Evolutionary conservation across 2,888 invertebrate species (phyloP).

Genomic region (Epinotia brunnichana): DNA sequence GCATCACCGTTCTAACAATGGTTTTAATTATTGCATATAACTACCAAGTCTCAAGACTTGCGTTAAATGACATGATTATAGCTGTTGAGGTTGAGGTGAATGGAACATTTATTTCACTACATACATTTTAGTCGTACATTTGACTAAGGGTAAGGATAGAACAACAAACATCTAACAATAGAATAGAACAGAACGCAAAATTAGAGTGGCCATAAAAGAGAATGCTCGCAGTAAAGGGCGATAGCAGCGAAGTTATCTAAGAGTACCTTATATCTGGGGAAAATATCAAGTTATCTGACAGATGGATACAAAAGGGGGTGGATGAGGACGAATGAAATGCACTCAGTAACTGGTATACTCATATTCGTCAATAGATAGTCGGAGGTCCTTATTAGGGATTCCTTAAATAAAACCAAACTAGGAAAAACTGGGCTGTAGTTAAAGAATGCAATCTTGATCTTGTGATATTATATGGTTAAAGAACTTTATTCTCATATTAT

Average conservation of each 20-base stretch:
- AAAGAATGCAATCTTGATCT: no score
- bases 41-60: background rate
- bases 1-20: background rate
- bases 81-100: background rate
- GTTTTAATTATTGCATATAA: background rate
- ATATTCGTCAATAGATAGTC: background rate
- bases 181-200: slow-evolving; percentile 16
- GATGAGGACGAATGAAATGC: background rate
- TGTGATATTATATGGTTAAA: no score
- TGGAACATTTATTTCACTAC: slow-evolving; percentile 16
- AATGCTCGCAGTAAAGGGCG: slow-evolving; percentile 18
- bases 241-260: slow-evolving; percentile 22
- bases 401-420: background rate
- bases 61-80: background rate
- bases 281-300: slow-evolving; percentile 26
- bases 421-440: no score
- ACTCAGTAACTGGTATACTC: background rate
- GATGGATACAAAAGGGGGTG: slow-evolving; percentile 18
- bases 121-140: no score
- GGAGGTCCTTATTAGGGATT: background rate
- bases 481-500: no score
- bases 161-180: background rate
- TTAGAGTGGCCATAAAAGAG: slow-evolving; percentile 39
- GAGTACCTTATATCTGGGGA: slow-evolving; percentile 17
- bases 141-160: slow-evolving; percentile 1